These are phyloP conservation scores for Cryptocephalus moraei DNA, from an alignment of 2,888 invertebrate species.

Conservation along the genomic window DNA sequence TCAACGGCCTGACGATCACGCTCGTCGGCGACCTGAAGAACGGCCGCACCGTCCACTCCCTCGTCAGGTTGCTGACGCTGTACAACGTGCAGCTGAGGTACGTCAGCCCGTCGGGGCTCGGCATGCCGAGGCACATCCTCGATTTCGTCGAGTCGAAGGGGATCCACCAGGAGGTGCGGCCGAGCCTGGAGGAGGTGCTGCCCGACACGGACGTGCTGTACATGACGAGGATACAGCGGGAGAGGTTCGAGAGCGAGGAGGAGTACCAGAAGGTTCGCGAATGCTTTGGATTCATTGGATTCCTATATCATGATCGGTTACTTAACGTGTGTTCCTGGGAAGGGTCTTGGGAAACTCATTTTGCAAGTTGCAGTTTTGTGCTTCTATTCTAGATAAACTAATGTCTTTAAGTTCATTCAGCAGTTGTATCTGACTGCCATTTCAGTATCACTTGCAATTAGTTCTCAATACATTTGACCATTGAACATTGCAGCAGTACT, in stretches of 20 bases:
- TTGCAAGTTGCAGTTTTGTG: no score
- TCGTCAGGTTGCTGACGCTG: conserved; percentile 84
- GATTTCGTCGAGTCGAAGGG: conserved; percentile 71
- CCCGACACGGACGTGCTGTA: conserved; percentile 94
- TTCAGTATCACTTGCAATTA: no score
- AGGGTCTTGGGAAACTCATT: no score
- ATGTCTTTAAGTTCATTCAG: no score
- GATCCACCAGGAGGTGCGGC: conserved; percentile 62
- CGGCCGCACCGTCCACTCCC: conserved; percentile 95
- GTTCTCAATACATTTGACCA: no score
- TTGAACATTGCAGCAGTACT: no score
- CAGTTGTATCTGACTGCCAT: no score
- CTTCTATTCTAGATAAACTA: no score
- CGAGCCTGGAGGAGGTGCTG: conserved; percentile 74
- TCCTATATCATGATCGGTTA: no score
- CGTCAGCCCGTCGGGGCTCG: conserved; percentile 75
- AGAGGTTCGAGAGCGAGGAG: conserved; percentile 72
- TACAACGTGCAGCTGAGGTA: conserved; percentile 82
- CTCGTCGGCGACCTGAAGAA: conserved; percentile 98
- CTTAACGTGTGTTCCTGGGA: no score
- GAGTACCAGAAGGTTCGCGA: conserved; percentile 78
- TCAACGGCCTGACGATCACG: conserved; percentile 93
- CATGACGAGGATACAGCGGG: conserved; percentile 95
- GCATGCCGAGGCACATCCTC: conserved; percentile 83
- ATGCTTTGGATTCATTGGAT: no score